Evolutionary conservation across 2,888 invertebrate genomes (phyloP), one percentile per base, ranked within the genome.

Genomic region (Zootermopsis nevadensis): DNA sequence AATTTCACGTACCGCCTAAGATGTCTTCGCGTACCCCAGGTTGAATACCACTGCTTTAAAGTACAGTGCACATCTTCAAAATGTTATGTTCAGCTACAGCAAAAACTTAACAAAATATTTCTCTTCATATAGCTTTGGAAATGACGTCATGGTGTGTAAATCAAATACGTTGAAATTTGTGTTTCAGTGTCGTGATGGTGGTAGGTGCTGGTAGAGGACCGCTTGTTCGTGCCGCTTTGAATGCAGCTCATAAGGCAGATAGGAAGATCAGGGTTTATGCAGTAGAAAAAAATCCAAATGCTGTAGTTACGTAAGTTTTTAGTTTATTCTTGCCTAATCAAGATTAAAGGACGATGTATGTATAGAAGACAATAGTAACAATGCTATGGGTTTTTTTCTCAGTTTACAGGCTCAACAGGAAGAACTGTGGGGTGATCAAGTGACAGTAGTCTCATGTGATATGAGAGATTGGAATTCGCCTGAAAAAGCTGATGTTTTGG

Each of bases 271-370:
- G 95, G 89, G 92, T 99, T 19, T 97, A 97, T 89, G 99, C 98
- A 12, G 96, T 99, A 8, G 99, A 99, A 89, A 99, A 99, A 89
- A 99, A 99, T 91, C 97, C 98, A 0, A 98, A 97, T 90, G 99
- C 99, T 53, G 94, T 99, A 66, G 94, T 96, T 77, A 97, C 97
- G 86, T 90, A 86, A 88, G 89, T 87, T 80, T 53, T 19, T 31
- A 1, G 60, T 60, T 48, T 27, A 60, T 27, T 27, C 15, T 60
- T 60, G 19, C 19, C 48, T 19, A 48, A 48, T 15, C 0, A 48
- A 48, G 15, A 12, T 48, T 48, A 12, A 48, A 15, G 48, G 19
- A 48, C 15, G 19, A 48, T 12, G 48, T 15, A 30, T 22, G 30
- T 6, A 10, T 2, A 67, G 30, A 67, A 35, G 15, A 42, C 2